These are phyloP conservation scores for Sialia sialis DNA, from an alignment of 2,113 vertebrate species.

Conservation along the genomic window DNA sequence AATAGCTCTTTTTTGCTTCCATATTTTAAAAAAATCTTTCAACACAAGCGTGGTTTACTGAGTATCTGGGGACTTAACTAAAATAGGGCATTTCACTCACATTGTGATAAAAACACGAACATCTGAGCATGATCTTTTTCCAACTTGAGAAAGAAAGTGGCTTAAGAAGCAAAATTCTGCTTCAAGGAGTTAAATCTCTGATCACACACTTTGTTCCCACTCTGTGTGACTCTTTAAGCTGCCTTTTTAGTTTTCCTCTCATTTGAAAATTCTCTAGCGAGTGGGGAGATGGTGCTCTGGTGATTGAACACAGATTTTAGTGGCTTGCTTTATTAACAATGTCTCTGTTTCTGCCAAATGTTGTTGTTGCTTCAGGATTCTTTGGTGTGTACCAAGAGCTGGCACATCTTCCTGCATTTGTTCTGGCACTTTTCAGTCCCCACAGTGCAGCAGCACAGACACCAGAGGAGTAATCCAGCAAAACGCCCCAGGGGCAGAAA, in stretches of 20 bases:
- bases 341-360: conserved; percentile 22
- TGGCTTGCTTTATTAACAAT: conserved; percentile 7
- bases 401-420: conserved; percentile 23
- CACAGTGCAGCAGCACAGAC: background rate
- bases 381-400: conserved; percentile 1
- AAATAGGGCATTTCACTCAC: background rate
- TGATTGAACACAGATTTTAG: conserved; percentile 51
- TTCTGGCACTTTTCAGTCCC: conserved; percentile 13
- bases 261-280: background rate
- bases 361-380: background rate
- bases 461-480: background rate
- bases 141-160: background rate
- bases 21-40: background rate
- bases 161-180: background rate
- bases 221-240: background rate
- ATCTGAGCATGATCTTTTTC: background rate
- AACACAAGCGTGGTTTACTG: background rate
- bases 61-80: background rate
- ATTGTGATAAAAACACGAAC: background rate
- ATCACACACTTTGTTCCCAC: background rate
- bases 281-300: background rate
- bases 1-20: background rate
- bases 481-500: background rate
- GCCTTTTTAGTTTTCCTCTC: background rate
- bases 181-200: background rate